Evolutionary conservation across 2,888 invertebrate species (phyloP).

Genomic region (Conistra vaccinii): DNA sequence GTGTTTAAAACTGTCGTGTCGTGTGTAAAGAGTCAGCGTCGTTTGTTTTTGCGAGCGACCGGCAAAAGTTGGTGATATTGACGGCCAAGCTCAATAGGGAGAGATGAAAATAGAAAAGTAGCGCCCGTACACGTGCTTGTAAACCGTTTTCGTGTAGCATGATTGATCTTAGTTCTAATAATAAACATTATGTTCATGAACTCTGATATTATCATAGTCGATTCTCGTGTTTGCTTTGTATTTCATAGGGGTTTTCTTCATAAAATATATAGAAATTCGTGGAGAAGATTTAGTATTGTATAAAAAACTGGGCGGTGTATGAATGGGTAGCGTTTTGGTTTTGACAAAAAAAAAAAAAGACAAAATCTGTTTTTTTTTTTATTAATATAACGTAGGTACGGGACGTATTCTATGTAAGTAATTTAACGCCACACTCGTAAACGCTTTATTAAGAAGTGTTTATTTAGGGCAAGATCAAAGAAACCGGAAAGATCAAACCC

Average conservation of each 20-base stretch:
- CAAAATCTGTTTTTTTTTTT: no score
- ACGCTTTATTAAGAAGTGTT: background rate
- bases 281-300: background rate
- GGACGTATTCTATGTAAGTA: no score
- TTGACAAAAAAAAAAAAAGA: background rate
- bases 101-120: constrained; percentile 47
- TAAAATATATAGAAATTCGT: no score
- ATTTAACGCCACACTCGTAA: no score
- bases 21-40: constrained; percentile 18
- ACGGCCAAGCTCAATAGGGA: constrained; percentile 23
- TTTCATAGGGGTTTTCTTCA: background rate
- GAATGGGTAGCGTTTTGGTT: background rate
- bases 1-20: constrained; percentile 19
- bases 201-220: background rate
- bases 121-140: constrained; percentile 19
- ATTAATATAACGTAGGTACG: background rate
- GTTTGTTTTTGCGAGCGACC: constrained; percentile 34
- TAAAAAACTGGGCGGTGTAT: background rate
- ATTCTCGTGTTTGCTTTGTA: constrained; percentile 7
- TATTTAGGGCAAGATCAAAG: background rate
- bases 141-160: constrained; percentile 10
- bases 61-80: constrained; percentile 30
- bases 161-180: constrained; percentile 16
- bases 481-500: no score
- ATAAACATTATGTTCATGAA: constrained; percentile 20